Evolutionary conservation across 2,888 invertebrate species (phyloP).

Genomic region (Electrophaes corylata): DNA sequence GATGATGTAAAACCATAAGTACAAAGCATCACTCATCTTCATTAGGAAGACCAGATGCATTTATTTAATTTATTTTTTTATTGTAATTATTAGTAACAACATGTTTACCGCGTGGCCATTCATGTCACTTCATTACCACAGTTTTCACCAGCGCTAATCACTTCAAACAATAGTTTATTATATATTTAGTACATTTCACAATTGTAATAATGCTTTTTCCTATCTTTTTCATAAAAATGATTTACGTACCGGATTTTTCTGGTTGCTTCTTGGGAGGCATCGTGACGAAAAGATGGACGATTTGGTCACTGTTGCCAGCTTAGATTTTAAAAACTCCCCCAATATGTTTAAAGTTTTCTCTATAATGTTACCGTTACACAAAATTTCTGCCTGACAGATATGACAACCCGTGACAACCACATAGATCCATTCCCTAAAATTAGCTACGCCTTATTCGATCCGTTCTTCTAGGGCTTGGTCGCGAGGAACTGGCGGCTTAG

Average conservation of each 20-base stretch:
- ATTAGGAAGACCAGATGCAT: neutral
- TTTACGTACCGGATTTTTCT: slow-evolving; percentile 91
- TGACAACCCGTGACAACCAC: no score
- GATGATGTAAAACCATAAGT: neutral
- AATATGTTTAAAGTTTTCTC: no score
- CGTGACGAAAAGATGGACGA: slow-evolving; percentile 82
- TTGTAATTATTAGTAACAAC: slow-evolving; percentile 24
- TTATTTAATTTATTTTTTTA: slow-evolving; percentile 1
- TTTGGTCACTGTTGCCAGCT: slow-evolving; percentile 4
- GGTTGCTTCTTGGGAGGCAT: slow-evolving; percentile 96
- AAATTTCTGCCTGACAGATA: no score
- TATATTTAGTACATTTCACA: neutral
- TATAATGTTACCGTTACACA: no score
- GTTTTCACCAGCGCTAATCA: slow-evolving; percentile 11
- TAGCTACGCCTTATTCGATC: no score
- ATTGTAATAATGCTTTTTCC: neutral
- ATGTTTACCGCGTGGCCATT: slow-evolving; percentile 66
- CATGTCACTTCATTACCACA: slow-evolving; percentile 39
- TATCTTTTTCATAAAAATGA: slow-evolving; percentile 30
- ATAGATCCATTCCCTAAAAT: no score
- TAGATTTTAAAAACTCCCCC: no score
- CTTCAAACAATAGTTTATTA: neutral
- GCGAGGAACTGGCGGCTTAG: no score
- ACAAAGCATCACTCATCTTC: neutral
- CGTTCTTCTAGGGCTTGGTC: no score